A percentile compares a stretch with the other conserved stretches of the same genome.
phyloP scores from a whole-genome alignment of 2,888 invertebrate species.

The Lithophane ornitopus region DNA sequence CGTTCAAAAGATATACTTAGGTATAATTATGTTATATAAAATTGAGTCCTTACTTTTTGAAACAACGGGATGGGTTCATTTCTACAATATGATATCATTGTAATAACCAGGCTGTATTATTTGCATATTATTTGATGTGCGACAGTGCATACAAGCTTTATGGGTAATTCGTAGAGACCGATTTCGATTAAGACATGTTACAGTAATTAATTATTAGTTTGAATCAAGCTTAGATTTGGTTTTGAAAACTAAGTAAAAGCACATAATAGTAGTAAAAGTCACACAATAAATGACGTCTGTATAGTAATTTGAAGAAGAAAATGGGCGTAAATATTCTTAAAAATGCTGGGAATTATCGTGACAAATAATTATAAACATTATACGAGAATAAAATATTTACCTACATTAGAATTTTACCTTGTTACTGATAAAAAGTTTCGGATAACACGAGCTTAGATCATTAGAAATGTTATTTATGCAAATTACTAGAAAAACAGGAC shows the following conservation, averaged over 20 bases:
- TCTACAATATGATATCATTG: no score
- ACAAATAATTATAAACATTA: conserved; percentile 23
- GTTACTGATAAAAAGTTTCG: conserved; percentile 4
- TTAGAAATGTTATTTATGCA: conserved; percentile 15
- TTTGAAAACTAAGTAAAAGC: background rate
- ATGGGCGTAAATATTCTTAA: conserved; percentile 24
- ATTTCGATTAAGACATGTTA: background rate
- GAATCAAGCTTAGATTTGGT: background rate
- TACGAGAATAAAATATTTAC: conserved; percentile 1
- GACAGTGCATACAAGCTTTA: background rate
- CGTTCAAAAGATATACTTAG: background rate
- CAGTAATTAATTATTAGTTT: background rate
- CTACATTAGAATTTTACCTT: background rate
- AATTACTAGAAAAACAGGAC: conserved; percentile 13
- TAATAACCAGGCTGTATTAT: no score
- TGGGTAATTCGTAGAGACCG: background rate
- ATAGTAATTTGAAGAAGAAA: background rate
- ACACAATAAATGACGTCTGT: background rate
- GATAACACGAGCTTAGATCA: conserved; percentile 16
- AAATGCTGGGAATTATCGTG: conserved; percentile 19
- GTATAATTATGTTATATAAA: background rate
- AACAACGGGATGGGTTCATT: no score
- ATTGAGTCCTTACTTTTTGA: background rate
- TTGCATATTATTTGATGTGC: background rate
- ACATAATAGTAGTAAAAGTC: background rate